Evolutionary conservation across 2,113 vertebrate genomes (phyloP), one percentile per base, ranked within the genome.

Genomic region (Cryptomyrus ogoouensis): DNA sequence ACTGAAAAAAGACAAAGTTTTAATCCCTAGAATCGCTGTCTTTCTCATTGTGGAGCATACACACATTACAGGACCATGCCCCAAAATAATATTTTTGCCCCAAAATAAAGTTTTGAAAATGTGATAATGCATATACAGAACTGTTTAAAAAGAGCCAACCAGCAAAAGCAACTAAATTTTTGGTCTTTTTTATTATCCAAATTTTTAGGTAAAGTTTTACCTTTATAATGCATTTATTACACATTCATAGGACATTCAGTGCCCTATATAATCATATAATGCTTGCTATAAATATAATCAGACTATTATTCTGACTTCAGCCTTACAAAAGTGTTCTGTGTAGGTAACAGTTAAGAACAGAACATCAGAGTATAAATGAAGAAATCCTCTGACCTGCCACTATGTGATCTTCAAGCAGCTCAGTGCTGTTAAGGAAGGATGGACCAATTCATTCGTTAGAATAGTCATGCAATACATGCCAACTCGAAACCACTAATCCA

Each of bases 1-100:
- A 90, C 89, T 46, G 88, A 49, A 90, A 90, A 91, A 90, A 88
- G 44, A 90, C 88, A 91, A 90, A 88, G 44, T 62, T 83, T 49
- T 62, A 44, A 88, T 49, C 89, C 77, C 35, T 91, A 90, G 91
- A 91, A 19, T 53, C 10, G 44, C 47, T 8, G 80, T 89, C 83
- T 47, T 27, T 4, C 44, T 47, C 62, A 35, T 9, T 47, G 42
- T 27, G 19, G 2, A 44, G 50, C 21, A 56, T 6, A 56, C 19
- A 89, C 13, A 84, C 19, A 56, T 24, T 35, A 84, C 12, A n/a
- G 49, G 12, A 89, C n/a, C 31, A 35, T 49, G 85, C 31, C 15
- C 27, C 21, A 89, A 39, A 46, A n/a, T 62, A n/a, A 24, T n/a
- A n/a, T 10, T 62, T 62, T 58, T 58, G 19, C 49, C 19, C 19